A percentile compares a stretch with the other conserved stretches of the same genome.
These are phyloP conservation scores for Pteronotus mesoamericanus DNA, from an alignment of 2,797 vertebrate genomes.

Conservation along the genomic window DNA sequence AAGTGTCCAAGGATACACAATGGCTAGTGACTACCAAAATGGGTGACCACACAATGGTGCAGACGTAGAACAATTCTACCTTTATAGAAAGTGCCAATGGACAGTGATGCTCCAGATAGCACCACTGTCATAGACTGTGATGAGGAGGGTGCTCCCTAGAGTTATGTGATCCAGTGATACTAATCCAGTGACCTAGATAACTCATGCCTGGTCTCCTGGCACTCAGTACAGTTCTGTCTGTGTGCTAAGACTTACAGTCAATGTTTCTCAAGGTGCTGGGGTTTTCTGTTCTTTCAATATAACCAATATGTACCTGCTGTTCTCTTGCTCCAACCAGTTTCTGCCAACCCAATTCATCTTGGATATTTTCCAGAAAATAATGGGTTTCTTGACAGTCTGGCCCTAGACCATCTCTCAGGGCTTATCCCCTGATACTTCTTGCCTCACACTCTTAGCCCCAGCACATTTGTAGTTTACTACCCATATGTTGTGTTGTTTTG, in stretches of 20 bases:
- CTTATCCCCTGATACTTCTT: background rate
- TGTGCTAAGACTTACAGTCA: background rate
- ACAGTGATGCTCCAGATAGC: no score
- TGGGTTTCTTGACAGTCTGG: background rate
- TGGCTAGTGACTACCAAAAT: background rate
- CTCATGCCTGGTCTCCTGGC: background rate
- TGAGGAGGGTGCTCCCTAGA: accelerated
- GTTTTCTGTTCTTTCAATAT: background rate
- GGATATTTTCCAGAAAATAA: background rate
- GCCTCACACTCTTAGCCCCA: background rate
- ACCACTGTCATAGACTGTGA: background rate
- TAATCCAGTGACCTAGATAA: background rate
- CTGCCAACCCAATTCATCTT: background rate
- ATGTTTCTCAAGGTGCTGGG: background rate
- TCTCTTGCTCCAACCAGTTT: background rate
- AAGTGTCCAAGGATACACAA: background rate
- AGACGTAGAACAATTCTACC: background rate
- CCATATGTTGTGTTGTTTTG: background rate
- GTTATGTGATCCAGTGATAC: background rate
- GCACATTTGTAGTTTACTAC: background rate
- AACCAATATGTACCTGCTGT: background rate
- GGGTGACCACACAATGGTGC: background rate
- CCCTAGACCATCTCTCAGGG: background rate
- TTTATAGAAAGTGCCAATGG: background rate
- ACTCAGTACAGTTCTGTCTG: background rate